Percentiles rank a stretch among this genome's conserved stretches.
These are phyloP conservation scores for Notarius quadriscutis DNA, from an alignment of 2,113 vertebrate species.

Conservation along the genomic window DNA sequence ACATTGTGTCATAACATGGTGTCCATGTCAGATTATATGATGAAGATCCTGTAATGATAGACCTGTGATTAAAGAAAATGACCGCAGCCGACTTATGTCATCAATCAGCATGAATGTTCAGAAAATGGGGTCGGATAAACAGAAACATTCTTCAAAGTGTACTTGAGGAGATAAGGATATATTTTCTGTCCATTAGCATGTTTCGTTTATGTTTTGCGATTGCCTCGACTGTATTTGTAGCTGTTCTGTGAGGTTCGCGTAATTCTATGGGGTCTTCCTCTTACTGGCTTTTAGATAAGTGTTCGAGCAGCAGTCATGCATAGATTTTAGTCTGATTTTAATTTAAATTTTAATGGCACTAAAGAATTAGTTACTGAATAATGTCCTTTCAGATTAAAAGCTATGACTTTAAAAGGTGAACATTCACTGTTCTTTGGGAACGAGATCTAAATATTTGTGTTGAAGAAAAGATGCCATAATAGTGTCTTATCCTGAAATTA, in stretches of 20 bases:
- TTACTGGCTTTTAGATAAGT: background rate
- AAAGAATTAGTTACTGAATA: background rate
- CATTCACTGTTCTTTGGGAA: background rate
- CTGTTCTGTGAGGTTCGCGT: background rate
- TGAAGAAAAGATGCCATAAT: background rate
- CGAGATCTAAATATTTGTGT: background rate
- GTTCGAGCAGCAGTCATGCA: background rate
- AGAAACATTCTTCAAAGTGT: background rate
- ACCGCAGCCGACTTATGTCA: background rate
- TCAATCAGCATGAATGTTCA: background rate
- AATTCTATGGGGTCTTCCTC: background rate
- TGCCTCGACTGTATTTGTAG: background rate
- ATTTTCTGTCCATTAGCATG: background rate
- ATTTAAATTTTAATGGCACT: background rate
- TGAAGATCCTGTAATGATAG: background rate
- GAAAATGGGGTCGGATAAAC: background rate
- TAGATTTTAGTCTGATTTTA: background rate
- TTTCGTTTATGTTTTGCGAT: background rate
- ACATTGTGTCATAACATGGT: background rate
- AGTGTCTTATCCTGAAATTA: background rate
- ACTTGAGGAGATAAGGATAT: background rate
- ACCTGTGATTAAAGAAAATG: background rate
- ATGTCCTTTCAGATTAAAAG: background rate
- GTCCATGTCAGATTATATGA: background rate
- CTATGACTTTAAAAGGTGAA: background rate